Evolutionary conservation across 2,888 invertebrate genomes (phyloP).

Genomic region (Nymphalis c-album): DNA sequence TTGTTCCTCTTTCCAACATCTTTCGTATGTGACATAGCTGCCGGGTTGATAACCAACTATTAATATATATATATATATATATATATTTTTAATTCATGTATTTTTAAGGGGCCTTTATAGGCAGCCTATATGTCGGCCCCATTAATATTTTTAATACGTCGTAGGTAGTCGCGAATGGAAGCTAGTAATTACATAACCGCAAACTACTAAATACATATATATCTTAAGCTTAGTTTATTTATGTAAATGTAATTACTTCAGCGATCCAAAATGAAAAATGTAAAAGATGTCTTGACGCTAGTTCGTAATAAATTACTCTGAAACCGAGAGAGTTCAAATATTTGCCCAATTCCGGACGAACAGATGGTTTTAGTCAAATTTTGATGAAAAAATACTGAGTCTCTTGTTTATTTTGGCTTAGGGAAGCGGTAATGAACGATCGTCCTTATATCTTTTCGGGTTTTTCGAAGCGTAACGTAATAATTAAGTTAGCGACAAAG

Average conservation of each 20-base stretch:
- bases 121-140: no score
- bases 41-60: no score
- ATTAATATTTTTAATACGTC: no score
- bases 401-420: conserved; percentile 47
- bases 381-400: conserved; percentile 68
- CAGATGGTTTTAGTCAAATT: conserved; percentile 72
- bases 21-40: no score
- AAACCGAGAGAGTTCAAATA: conserved; percentile 57
- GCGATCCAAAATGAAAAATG: conserved; percentile 29
- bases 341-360: conserved; percentile 63
- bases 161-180: no score
- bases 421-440: conserved; percentile 27
- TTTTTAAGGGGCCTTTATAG: no score
- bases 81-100: no score
- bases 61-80: no score
- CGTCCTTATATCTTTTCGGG: conserved; percentile 22
- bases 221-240: not conserved
- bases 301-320: conserved; percentile 50
- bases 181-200: no score
- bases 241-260: conserved; percentile 22
- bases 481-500: conserved; percentile 13
- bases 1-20: no score
- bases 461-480: conserved; percentile 3
- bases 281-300: conserved; percentile 23
- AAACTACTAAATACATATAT: not conserved